Conservation (phyloP, 2,113 vertebrate genomes). For the Microcebus griseorufus region DNA sequence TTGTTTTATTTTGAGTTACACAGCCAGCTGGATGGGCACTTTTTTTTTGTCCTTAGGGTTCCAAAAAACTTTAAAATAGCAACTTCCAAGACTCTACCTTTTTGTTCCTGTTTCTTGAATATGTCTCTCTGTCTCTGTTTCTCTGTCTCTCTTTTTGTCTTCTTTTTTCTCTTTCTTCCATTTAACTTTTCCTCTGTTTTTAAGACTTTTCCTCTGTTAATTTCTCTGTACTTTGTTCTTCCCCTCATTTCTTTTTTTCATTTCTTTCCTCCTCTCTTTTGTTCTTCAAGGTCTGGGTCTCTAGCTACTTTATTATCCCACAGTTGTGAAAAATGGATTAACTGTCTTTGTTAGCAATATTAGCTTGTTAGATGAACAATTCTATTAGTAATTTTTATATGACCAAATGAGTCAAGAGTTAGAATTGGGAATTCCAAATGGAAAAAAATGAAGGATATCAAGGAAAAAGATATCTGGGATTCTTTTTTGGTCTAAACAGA, state of each 20-base stretch:
- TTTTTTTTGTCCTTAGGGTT: neutral
- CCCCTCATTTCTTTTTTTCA: neutral
- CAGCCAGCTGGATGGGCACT: neutral
- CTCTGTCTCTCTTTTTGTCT: neutral
- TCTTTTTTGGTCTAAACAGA: neutral
- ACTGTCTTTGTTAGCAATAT: neutral
- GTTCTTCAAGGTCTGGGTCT: neutral
- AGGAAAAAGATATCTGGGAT: neutral
- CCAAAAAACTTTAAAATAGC: neutral
- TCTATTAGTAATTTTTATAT: neutral
- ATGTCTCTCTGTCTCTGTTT: neutral
- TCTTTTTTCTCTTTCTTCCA: neutral
- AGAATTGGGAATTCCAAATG: neutral
- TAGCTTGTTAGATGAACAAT: neutral
- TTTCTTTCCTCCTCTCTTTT: neutral
- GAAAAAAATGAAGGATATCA: neutral
- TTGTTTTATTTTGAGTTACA: neutral
- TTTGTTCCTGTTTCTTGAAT: neutral
- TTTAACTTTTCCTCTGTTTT: neutral
- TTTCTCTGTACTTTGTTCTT: neutral
- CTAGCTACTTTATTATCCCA: neutral
- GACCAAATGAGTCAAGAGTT: neutral
- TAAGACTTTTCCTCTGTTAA: neutral
- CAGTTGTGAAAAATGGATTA: neutral
- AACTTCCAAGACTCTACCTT: neutral